Conservation (phyloP, 2,113 vertebrate genomes). For the Chloebia gouldiae region DNA sequence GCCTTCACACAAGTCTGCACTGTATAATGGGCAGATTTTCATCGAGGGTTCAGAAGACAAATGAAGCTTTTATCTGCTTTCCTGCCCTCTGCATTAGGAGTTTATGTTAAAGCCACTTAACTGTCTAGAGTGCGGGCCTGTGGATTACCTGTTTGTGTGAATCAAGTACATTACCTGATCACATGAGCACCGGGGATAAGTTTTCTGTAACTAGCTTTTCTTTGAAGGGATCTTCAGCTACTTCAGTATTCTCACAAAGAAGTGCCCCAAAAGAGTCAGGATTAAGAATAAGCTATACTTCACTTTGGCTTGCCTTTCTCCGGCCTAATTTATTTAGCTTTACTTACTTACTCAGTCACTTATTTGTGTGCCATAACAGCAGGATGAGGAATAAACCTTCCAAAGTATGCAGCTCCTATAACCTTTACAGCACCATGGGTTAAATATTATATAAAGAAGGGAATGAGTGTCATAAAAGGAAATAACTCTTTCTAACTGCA, state of each 20-base stretch:
- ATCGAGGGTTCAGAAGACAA: constrained; percentile 60
- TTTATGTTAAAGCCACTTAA: constrained; percentile 79
- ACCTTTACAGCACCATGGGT: not conserved
- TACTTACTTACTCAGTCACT: constrained; percentile 15
- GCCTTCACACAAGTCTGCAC: constrained; percentile 31
- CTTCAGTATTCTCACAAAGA: constrained; percentile 50
- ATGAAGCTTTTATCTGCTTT: constrained; percentile 74
- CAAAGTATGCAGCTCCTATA: not conserved
- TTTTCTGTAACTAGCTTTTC: constrained; percentile 49
- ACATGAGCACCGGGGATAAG: not conserved
- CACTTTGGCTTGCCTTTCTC: constrained; percentile 17
- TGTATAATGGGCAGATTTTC: constrained; percentile 69
- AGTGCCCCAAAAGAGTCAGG: constrained; percentile 30
- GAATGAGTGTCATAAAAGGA: constrained; percentile 34
- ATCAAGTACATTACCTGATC: constrained; percentile 61
- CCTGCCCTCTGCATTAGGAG: constrained; percentile 40
- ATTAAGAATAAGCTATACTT: constrained; percentile 47
- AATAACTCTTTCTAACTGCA: constrained; percentile 34
- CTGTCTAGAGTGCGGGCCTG: constrained; percentile 41
- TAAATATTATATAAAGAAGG: constrained; percentile 30
- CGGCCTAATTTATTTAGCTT: constrained; percentile 11
- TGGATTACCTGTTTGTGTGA: constrained; percentile 73
- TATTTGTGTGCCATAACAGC: not conserved
- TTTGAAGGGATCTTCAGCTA: constrained; percentile 54
- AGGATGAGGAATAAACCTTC: not conserved